These are phyloP conservation scores for Papilio polyxenes DNA, from an alignment of 1,140 invertebrate species.

Conservation along the genomic window DNA sequence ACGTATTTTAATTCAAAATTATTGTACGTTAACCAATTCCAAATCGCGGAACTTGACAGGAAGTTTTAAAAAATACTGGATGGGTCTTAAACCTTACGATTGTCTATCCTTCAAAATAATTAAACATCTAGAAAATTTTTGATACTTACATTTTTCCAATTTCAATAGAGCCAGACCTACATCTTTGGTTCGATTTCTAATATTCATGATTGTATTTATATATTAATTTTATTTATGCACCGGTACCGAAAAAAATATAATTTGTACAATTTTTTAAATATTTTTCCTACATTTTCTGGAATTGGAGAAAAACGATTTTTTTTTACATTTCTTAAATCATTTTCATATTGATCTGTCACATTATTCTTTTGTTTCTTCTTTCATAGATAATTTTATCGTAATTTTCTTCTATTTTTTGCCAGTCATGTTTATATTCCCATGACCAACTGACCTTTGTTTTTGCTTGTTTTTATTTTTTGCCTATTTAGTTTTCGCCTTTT, in stretches of 20 bases:
- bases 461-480: no score
- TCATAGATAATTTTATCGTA: not conserved
- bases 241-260: not conserved
- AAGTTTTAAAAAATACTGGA: not conserved
- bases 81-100: not conserved
- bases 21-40: no score
- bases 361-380: slow-evolving; percentile 31
- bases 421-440: not conserved
- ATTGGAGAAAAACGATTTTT: not conserved
- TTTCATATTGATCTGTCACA: slow-evolving; percentile 2
- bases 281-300: slow-evolving; percentile 1
- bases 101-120: no score
- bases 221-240: slow-evolving; percentile 2
- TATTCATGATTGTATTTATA: not conserved
- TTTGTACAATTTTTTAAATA: slow-evolving; percentile 1
- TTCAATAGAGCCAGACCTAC: not conserved
- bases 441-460: no score
- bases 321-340: not conserved
- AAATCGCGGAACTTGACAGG: no score
- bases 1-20: no score
- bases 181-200: slow-evolving; percentile 11
- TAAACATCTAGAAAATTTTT: not conserved
- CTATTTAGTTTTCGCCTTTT: no score
- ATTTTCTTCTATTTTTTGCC: not conserved
- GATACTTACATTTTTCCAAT: slow-evolving; percentile 30